Base-by-base conservation (phyloP, 2,797 vertebrate species). In the Poecilia picta region DNA sequence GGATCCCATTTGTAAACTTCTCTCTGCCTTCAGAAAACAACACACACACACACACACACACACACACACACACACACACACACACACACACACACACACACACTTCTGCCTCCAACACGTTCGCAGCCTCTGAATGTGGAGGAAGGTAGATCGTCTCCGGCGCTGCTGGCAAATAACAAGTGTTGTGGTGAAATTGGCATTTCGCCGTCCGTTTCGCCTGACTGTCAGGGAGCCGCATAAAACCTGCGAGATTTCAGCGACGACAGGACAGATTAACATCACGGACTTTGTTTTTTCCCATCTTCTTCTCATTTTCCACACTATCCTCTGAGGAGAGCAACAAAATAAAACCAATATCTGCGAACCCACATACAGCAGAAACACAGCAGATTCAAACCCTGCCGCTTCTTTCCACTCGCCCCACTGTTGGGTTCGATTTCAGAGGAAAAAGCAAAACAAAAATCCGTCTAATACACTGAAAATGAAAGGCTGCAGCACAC, bases 1-100 rank as follows among this genome's bases (percentile, higher is more conserved):
- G 94, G 94, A 93, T 95, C 93, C 94, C 93, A 95, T 95, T 96
- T 95, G 94, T 95, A 94, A 90, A 93, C 93, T 94, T 92, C 91
- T 90, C 86, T 89, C 75, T 13, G 18, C 53, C 39, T 68, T 49
- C 5, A 0, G 10, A 55, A 78, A 75, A 68, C 18, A 66, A 66
- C 16, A 39, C 39, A 66, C 31, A 79, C 7, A 10, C 64, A 81
- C 85, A 81, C 70, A 83, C 39, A 10, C 82, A 11, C 49, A 83
- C 39, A 10, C 82, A 11, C 1, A 1, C 28, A 83, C 39, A 10
- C 82, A 11, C 49, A 83, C 39, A 66, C 16, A 39, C 39, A 66
- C 31, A 79, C 7, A 10, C 64, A 81, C 85, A 81, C 70, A 83
- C 39, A 10, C 82, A 11, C 49, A 83, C 39, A 10, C 82, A 11